These are phyloP conservation scores for Malurus melanocephalus DNA, from an alignment of 2,113 vertebrate genomes.

Conservation along the genomic window DNA sequence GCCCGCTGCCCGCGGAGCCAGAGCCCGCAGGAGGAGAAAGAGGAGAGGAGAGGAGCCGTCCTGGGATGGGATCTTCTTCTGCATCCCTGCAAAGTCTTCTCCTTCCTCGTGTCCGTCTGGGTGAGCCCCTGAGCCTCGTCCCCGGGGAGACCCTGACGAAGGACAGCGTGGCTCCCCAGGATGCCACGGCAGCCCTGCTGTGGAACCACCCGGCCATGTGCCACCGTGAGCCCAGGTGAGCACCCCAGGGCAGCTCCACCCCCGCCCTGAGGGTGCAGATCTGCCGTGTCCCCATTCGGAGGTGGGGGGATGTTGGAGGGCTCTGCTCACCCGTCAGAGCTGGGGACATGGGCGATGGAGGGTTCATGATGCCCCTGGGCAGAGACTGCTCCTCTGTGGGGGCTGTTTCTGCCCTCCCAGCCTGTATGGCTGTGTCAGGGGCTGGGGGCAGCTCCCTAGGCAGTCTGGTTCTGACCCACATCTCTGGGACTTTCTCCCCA, in stretches of 20 bases:
- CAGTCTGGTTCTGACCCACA: neutral
- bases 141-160: neutral
- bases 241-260: neutral
- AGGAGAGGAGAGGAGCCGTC: neutral
- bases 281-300: rapidly evolving
- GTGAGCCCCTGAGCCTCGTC: rapidly evolving
- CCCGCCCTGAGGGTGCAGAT: neutral
- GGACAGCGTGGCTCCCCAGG: neutral
- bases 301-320: too few species aligned
- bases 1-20: neutral
- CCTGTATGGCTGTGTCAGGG: rapidly evolving
- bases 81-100: neutral
- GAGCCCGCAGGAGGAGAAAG: neutral
- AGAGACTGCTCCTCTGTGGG: neutral
- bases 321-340: neutral
- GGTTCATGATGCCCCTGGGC: rapidly evolving
- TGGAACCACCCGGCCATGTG: neutral
- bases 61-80: neutral
- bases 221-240: neutral
- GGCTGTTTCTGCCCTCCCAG: too few species aligned
- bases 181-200: neutral
- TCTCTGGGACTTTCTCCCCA: rapidly evolving
- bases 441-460: neutral
- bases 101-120: rapidly evolving
- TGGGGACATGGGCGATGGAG: rapidly evolving